These are phyloP conservation scores for Myotis findleyi DNA, from an alignment of 2,797 vertebrate genomes.

Conservation along the genomic window DNA sequence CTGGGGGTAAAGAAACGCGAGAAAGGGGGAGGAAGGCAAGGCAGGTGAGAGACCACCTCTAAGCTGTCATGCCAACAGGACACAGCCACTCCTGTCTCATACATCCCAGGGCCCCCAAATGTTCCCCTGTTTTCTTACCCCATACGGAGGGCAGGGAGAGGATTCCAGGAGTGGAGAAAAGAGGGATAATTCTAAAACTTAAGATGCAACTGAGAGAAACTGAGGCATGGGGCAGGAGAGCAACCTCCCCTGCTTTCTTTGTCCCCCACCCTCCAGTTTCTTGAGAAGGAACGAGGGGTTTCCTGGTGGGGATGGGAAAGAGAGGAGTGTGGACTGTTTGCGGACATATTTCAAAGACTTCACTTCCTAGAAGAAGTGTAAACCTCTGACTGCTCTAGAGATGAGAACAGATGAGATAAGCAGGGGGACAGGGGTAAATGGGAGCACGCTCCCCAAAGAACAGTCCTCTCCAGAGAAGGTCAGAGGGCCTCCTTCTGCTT, in stretches of 20 bases:
- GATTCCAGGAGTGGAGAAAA: not conserved
- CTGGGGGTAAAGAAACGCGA: not conserved
- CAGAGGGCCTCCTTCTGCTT: not conserved
- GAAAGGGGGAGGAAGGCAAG: not conserved
- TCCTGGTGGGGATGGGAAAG: not conserved
- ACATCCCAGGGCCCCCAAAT: not conserved
- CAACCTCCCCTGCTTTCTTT: not conserved
- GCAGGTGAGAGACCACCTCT: not conserved
- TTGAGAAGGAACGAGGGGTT: not conserved
- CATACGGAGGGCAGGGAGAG: not conserved
- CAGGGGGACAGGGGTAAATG: not conserved
- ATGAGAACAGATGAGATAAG: conserved; percentile 1
- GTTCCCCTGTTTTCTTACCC: not conserved
- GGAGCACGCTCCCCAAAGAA: not conserved
- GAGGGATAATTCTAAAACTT: not conserved
- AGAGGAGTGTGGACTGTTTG: not conserved
- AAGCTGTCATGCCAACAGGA: not conserved
- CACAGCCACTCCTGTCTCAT: not conserved
- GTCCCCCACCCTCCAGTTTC: not conserved
- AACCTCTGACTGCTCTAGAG: not conserved
- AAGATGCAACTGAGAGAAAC: not conserved
- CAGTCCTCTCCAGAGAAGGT: not conserved
- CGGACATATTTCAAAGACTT: not conserved
- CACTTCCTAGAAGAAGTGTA: not conserved
- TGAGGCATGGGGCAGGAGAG: not conserved